Evolutionary conservation across 2,113 vertebrate genomes (phyloP), one percentile per base, ranked within the genome.

Genomic region (Casuarius casuarius): DNA sequence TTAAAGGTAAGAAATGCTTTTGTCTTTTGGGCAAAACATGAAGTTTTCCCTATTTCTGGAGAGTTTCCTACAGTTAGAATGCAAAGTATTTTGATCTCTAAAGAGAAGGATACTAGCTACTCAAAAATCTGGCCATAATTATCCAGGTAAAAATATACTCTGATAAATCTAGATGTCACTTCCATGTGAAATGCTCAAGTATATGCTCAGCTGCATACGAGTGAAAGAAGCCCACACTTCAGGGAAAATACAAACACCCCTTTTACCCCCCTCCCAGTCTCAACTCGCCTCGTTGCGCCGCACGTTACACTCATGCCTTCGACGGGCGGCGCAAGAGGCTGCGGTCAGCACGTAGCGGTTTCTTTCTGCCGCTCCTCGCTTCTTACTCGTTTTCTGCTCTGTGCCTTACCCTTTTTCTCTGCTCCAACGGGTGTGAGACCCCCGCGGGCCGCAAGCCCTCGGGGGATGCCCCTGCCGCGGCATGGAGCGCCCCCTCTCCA

Each of bases 341-440:
- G 48, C 17, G 74, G n/a, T 2, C 23, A 8, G 9, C 19, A 7
- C 56, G 22, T 21, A 29, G 26, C 56, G 22, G 12, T 19, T 94
- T 54, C 17, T 49, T 87, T 68, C 52, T 83, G 7, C 51, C 56
- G 4, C n/a, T 68, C 12, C 10, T 5, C 18, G 49, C 21, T 58
- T 49, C 72, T 61, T 61, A 7, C 4, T 58, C 18, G 3, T 71
- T 90, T 78, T 73, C 14, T 8, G 5, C 7, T 58, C 51, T 51
- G 2, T 31, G 77, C 33, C n/a, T 73, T 44, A 20, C 6, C 28
- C 21, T 54, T 28, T 29, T 54, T 2, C 8, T 86, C 17, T 87
- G 20, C 21, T 87, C 29, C 22, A 4, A 0, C 12, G 42, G 6
- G 1, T 10, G 33, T 29, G 33, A 19, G 17, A 28, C 0, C 0